Evolutionary conservation across 2,797 vertebrate genomes (phyloP).

Genomic region (Calcarius lapponicus): DNA sequence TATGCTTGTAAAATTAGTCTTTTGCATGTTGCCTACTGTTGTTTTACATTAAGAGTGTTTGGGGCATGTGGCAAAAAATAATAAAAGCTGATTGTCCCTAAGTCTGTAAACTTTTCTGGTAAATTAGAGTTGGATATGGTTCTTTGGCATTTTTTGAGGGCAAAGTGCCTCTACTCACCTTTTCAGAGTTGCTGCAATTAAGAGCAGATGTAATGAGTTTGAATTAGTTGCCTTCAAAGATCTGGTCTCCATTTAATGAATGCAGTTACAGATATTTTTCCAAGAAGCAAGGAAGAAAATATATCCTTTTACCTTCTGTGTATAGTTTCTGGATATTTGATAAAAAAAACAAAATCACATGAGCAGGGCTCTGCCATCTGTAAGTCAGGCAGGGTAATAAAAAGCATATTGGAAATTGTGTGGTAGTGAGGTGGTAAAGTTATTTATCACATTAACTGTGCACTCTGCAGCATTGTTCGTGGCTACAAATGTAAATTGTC

Average conservation of each 20-base stretch:
- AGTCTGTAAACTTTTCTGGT: neutral
- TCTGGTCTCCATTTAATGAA: neutral
- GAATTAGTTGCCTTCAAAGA: neutral
- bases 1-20: neutral
- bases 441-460: neutral
- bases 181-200: neutral
- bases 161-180: neutral
- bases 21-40: neutral
- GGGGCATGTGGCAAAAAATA: neutral
- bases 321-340: neutral
- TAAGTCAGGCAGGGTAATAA: neutral
- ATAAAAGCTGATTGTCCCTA: fast-evolving
- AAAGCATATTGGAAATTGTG: neutral
- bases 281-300: neutral
- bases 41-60: neutral
- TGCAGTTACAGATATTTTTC: neutral
- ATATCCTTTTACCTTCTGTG: neutral
- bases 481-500: neutral
- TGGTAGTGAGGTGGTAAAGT: neutral
- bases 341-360: neutral
- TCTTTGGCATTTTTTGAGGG: neutral
- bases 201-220: neutral
- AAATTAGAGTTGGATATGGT: neutral
- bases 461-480: fast-evolving
- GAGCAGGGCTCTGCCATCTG: neutral